Conservation (phyloP, 2,113 vertebrate species). For the Smithornis capensis region DNA sequence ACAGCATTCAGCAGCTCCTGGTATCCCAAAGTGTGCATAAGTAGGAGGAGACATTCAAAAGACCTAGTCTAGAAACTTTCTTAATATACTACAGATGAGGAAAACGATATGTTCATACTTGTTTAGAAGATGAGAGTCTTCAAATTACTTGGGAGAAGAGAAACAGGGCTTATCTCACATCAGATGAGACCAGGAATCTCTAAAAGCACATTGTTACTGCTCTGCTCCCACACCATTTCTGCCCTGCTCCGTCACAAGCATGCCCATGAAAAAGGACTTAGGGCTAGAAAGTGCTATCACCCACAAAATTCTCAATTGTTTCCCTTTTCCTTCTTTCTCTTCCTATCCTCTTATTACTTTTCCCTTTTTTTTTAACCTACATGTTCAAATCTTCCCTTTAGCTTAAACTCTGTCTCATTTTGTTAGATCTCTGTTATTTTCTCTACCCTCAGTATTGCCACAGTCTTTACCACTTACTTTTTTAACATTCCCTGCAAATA, state of each 20-base stretch:
- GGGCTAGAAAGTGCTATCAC: background rate
- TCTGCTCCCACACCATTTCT: background rate
- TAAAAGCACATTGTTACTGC: background rate
- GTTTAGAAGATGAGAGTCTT: background rate
- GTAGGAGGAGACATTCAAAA: background rate
- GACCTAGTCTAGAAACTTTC: background rate
- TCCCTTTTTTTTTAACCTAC: background rate
- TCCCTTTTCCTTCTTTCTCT: background rate
- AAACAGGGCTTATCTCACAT: background rate
- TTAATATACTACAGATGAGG: background rate
- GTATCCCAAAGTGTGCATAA: accelerated
- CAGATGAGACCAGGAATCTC: background rate
- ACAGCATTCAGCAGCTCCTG: background rate
- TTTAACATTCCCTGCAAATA: background rate
- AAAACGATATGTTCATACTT: background rate
- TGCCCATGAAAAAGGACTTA: background rate
- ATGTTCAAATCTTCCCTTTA: background rate
- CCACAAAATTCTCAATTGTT: background rate
- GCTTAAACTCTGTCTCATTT: background rate
- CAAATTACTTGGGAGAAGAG: background rate
- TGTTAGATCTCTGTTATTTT: background rate
- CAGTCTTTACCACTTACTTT: background rate
- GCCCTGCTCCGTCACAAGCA: background rate
- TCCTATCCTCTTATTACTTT: background rate
- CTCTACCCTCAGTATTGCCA: background rate